These are phyloP conservation scores for Malurus cyaneus DNA, from an alignment of 2,113 vertebrate genomes.

Conservation along the genomic window DNA sequence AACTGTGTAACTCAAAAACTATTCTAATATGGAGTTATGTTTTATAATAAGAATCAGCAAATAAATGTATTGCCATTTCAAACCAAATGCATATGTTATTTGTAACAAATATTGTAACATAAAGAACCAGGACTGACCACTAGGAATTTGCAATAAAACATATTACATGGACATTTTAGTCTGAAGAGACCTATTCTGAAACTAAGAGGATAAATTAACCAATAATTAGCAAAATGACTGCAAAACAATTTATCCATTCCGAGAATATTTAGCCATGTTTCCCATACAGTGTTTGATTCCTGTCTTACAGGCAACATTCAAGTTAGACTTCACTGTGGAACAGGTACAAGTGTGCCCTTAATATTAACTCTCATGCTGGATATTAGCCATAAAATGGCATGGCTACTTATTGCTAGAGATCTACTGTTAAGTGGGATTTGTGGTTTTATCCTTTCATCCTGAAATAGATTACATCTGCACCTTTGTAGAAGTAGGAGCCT, in stretches of 20 bases:
- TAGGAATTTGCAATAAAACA: neutral
- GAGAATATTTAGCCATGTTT: neutral
- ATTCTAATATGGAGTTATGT: neutral
- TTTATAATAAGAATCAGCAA: neutral
- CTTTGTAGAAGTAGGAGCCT: neutral
- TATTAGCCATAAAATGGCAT: neutral
- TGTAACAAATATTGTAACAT: neutral
- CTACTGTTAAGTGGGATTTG: neutral
- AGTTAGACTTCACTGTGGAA: neutral
- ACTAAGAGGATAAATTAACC: neutral
- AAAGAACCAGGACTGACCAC: neutral
- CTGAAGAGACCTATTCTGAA: neutral
- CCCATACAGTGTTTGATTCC: neutral
- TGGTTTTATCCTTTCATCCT: neutral
- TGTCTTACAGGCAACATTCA: neutral
- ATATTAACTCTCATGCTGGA: neutral
- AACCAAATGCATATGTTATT: neutral
- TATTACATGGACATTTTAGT: neutral
- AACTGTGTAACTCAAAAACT: neutral
- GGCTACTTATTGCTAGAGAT: neutral
- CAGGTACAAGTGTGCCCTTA: neutral
- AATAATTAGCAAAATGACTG: neutral
- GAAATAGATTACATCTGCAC: neutral
- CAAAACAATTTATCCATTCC: neutral
- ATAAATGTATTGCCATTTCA: neutral